Evolutionary conservation across 2,888 invertebrate species (phyloP).

Genomic region (Torymus aiolomorphi): DNA sequence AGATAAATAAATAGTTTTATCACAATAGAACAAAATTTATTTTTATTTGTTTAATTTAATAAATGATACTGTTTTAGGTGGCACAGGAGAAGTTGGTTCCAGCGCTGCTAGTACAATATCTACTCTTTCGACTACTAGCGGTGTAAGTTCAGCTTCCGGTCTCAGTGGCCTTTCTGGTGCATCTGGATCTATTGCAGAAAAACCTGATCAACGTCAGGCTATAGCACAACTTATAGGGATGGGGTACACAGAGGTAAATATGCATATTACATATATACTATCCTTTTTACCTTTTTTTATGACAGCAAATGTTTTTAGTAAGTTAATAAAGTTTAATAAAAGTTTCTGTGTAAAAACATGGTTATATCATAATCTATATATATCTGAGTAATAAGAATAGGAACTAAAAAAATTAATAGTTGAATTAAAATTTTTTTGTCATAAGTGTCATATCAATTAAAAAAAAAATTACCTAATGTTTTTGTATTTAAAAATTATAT

Average conservation of each 20-base stretch:
- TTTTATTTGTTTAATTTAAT: conserved; percentile 11
- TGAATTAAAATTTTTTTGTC: too few species aligned
- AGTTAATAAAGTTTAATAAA: too few species aligned
- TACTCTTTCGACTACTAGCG: conserved; percentile 80
- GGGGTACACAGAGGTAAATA: conserved; percentile 85
- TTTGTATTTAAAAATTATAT: too few species aligned
- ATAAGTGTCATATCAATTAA: too few species aligned
- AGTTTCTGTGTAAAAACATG: too few species aligned
- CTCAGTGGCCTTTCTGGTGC: conserved; percentile 79
- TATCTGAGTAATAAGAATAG: too few species aligned
- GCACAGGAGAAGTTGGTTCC: conserved; percentile 81
- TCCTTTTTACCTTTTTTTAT: conserved; percentile 6
- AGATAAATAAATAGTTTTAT: too few species aligned
- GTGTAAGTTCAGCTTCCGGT: conserved; percentile 80
- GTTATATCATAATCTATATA: too few species aligned
- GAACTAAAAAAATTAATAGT: too few species aligned
- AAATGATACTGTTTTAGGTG: conserved; percentile 64
- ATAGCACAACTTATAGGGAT: conserved; percentile 82
- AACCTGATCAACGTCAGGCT: conserved; percentile 81
- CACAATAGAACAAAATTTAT: too few species aligned
- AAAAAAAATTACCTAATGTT: too few species aligned
- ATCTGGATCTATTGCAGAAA: conserved; percentile 80
- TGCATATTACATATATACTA: neutral
- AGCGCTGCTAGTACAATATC: conserved; percentile 87
- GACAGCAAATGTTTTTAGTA: neutral